These are phyloP conservation scores for Radopholus similis DNA, from an alignment of 1,140 invertebrate species.

Conservation along the genomic window DNA sequence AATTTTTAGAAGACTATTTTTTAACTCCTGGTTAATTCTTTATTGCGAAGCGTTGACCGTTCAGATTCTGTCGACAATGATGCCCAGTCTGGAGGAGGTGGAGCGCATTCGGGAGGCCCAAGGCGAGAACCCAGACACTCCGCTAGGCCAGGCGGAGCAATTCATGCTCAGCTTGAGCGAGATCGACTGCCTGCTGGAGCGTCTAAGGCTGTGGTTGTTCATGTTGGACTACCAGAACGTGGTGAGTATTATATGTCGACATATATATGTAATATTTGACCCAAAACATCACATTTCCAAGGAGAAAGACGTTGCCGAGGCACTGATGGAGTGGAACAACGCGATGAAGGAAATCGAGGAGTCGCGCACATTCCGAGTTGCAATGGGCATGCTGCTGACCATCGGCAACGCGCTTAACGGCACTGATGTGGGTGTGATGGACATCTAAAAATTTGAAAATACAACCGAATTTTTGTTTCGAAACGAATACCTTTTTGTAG, in stretches of 20 bases:
- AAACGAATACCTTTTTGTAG: too few relatives aligned
- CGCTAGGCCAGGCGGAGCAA: conserved; percentile 92
- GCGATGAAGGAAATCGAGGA: conserved; percentile 69
- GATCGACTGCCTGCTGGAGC: conserved; percentile 86
- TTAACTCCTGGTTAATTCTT: too few relatives aligned
- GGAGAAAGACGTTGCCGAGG: conserved; percentile 88
- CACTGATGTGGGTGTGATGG: conserved; percentile 71
- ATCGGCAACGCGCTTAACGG: conserved; percentile 97
- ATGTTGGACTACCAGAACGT: conserved; percentile 94
- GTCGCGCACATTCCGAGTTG: conserved; percentile 89
- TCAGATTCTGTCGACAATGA: conserved; percentile 83
- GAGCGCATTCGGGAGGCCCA: conserved; percentile 91
- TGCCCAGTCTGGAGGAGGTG: conserved; percentile 93
- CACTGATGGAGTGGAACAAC: conserved; percentile 65
- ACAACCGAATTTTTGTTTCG: too few relatives aligned
- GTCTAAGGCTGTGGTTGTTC: conserved; percentile 95
- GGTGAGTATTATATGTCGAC: too few relatives aligned
- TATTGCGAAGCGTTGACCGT: too few relatives aligned
- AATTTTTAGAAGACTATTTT: too few relatives aligned
- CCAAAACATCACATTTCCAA: too few relatives aligned
- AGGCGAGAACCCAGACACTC: conserved; percentile 84
- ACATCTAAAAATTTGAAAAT: too few relatives aligned
- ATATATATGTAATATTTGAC: too few relatives aligned
- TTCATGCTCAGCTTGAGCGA: conserved; percentile 90
- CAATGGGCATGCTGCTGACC: conserved; percentile 83